phyloP scores from a whole-genome alignment of 2,797 vertebrate genomes.

The Apodemus agrarius region DNA sequence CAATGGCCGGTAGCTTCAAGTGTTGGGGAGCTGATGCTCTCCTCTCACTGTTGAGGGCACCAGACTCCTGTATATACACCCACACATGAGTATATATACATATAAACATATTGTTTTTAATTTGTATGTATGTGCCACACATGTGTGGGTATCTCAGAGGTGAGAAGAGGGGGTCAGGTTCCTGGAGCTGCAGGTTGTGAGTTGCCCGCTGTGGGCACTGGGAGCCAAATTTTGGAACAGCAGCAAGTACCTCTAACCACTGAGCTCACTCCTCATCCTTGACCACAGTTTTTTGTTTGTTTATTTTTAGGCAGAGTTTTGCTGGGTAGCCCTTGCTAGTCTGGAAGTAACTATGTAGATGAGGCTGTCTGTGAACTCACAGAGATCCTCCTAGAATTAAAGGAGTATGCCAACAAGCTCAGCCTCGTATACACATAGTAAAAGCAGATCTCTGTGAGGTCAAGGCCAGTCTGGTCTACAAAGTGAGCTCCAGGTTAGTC shows the following conservation, averaged over 20 bases:
- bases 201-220: background rate
- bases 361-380: background rate
- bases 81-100: background rate
- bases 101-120: too few species aligned
- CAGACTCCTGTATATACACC: background rate
- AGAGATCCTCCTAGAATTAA: background rate
- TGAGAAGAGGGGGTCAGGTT: background rate
- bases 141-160: background rate
- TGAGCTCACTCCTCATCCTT: background rate
- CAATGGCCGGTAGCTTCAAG: background rate
- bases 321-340: background rate
- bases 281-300: background rate
- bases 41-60: background rate
- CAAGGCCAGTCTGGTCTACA: background rate
- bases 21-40: background rate
- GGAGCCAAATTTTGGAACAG: background rate
- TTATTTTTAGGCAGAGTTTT: background rate
- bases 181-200: background rate
- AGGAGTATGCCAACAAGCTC: background rate
- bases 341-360: background rate
- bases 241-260: background rate
- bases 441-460: background rate
- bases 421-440: background rate
- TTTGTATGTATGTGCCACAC: background rate
- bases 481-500: background rate